phyloP scores from a whole-genome alignment of 1,140 invertebrate genomes.

The Eufriesea mexicana region DNA sequence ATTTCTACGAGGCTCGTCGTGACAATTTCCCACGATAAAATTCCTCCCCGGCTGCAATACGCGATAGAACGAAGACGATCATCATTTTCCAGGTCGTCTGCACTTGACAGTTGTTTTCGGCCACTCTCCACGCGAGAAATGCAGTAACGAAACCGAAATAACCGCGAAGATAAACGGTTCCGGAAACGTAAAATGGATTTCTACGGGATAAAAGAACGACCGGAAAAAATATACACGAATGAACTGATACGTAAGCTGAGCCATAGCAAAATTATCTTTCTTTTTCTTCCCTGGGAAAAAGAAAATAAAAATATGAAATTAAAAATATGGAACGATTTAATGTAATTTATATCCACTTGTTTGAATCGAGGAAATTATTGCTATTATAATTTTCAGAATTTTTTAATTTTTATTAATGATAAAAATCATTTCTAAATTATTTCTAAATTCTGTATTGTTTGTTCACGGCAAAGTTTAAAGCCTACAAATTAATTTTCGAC shows the following conservation, averaged over 20 bases:
- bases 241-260: background rate
- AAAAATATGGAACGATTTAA: background rate
- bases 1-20: background rate
- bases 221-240: background rate
- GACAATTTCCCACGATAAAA: conserved; percentile 45
- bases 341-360: background rate
- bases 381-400: background rate
- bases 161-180: conserved; percentile 13
- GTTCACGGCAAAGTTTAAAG: too few species aligned
- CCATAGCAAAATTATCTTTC: background rate
- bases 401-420: too few species aligned
- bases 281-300: background rate
- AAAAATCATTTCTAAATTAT: too few species aligned
- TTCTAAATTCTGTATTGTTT: too few species aligned
- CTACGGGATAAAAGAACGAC: background rate
- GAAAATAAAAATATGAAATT: background rate
- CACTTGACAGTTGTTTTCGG: conserved; percentile 53
- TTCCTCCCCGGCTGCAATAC: conserved; percentile 31
- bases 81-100: conserved; percentile 51
- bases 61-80: conserved; percentile 41
- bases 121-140: conserved; percentile 40
- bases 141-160: conserved; percentile 49
- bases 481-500: too few species aligned
- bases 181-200: background rate
- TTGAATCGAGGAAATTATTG: background rate